Evolutionary conservation across 2,113 vertebrate species (phyloP).

Genomic region (Rhipidura dahli): DNA sequence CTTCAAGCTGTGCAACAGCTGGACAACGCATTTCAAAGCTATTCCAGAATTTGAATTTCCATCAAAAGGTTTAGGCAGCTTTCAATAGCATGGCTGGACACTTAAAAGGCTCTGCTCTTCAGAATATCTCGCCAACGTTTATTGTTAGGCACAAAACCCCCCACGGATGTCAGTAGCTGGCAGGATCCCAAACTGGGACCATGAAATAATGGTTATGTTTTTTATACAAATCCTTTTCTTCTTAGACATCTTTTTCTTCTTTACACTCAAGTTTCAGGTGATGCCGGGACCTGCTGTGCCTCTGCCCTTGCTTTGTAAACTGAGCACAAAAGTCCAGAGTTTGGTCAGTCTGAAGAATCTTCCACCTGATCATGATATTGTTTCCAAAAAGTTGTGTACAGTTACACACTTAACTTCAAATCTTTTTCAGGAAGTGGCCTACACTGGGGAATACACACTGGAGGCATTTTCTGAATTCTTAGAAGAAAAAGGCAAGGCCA

Average conservation of each 20-base stretch:
- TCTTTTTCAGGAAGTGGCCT: conserved; percentile 61
- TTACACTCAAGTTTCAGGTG: neutral
- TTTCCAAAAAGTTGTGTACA: neutral
- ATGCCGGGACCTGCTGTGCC: neutral
- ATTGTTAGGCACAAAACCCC: neutral
- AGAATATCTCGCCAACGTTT: neutral
- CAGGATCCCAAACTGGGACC: neutral
- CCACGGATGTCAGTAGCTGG: neutral
- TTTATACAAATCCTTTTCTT: neutral
- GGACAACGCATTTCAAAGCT: neutral
- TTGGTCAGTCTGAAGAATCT: neutral
- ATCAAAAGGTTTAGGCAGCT: neutral
- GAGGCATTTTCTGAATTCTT: conserved; percentile 71
- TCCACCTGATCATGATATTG: neutral
- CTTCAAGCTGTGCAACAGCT: neutral
- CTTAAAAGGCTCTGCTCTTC: neutral
- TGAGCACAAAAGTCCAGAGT: neutral
- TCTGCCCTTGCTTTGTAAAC: neutral
- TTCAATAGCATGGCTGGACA: neutral
- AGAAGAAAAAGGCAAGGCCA: conserved; percentile 53
- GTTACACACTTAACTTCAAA: neutral
- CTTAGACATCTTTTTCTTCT: neutral
- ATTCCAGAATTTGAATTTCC: neutral
- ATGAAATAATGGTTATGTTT: neutral
- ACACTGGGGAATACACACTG: conserved; percentile 58